Evolutionary conservation across 2,797 vertebrate genomes (phyloP).

Genomic region (Meriones psammophilus): DNA sequence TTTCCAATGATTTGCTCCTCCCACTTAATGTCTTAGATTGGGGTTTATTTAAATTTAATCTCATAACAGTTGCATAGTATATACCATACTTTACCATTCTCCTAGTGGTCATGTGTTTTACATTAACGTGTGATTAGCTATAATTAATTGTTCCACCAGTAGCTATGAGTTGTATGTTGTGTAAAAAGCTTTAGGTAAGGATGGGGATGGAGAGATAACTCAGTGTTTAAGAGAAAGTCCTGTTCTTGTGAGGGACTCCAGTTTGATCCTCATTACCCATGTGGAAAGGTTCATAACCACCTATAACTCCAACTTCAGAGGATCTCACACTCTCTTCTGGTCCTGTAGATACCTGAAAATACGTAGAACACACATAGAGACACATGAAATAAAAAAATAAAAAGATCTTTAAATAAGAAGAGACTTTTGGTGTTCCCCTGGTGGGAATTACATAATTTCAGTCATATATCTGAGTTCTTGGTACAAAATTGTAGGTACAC

Average conservation of each 20-base stretch:
- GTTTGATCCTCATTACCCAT: neutral
- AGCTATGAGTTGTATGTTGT: neutral
- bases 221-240: neutral
- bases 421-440: neutral
- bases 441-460: slow-evolving; percentile 36
- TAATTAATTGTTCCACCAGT: neutral
- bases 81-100: neutral
- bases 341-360: neutral
- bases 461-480: neutral
- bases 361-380: neutral
- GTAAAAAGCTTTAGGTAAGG: slow-evolving; percentile 27
- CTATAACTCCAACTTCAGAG: neutral
- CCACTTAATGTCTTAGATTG: neutral
- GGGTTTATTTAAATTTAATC: neutral
- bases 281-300: neutral
- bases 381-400: neutral
- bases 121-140: neutral
- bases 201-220: neutral
- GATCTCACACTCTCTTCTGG: neutral
- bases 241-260: neutral
- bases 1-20: slow-evolving; percentile 26
- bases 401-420: neutral
- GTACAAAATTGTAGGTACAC: neutral
- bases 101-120: slow-evolving; percentile 25
- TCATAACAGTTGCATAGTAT: neutral